These are phyloP conservation scores for Montifringilla adamsi DNA, from an alignment of 2,113 vertebrate genomes.

Conservation along the genomic window DNA sequence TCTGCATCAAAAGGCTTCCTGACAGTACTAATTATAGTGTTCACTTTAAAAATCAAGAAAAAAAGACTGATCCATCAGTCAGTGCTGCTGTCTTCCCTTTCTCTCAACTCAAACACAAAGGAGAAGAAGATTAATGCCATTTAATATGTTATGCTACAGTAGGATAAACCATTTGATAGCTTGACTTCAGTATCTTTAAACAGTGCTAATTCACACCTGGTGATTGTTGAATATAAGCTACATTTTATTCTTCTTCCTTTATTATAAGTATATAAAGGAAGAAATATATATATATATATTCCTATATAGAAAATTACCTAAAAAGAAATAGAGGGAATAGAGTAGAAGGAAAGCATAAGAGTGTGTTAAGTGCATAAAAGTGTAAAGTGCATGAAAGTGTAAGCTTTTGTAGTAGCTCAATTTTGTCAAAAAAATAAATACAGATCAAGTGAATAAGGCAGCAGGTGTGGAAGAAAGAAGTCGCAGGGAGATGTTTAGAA, in stretches of 20 bases:
- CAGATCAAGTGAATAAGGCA: not conserved
- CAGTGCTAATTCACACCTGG: not conserved
- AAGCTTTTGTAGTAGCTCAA: not conserved
- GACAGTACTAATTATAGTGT: not conserved
- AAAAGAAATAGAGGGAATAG: not conserved
- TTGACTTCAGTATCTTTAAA: not conserved
- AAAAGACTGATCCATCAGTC: not conserved
- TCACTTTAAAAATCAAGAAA: not conserved
- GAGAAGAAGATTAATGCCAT: not conserved
- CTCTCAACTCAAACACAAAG: not conserved
- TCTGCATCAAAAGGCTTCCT: not conserved
- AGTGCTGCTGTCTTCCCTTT: not conserved
- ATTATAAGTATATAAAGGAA: not conserved
- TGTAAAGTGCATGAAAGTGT: too few species aligned
- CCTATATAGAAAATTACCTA: not conserved
- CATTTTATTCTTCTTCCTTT: not conserved
- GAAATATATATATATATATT: not conserved
- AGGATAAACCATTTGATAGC: not conserved
- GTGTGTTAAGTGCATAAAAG: too few species aligned
- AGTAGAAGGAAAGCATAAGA: not conserved
- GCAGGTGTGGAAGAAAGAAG: not conserved
- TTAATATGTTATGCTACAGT: not conserved
- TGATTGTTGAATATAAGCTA: not conserved
- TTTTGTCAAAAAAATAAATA: not conserved
- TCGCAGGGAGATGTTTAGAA: not conserved